Conservation (phyloP, 2,797 vertebrate genomes). For the Pseudomugil gertrudae region DNA sequence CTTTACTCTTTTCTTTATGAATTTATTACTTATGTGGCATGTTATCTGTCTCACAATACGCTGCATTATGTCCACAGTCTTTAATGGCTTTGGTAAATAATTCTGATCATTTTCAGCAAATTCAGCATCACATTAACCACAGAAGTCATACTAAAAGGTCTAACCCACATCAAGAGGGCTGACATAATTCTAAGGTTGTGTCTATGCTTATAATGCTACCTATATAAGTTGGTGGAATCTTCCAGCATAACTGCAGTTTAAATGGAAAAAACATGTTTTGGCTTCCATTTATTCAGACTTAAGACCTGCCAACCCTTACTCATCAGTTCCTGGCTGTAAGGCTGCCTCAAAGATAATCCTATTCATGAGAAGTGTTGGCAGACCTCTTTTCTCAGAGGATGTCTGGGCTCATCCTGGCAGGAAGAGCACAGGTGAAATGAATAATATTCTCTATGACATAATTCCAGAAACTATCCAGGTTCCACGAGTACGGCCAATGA, state of each 20-base stretch:
- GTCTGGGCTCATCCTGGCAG: neutral
- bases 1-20: neutral
- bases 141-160: neutral
- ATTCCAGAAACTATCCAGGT: neutral
- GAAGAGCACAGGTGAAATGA: neutral
- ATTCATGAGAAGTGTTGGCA: neutral
- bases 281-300: slow-evolving; percentile 17
- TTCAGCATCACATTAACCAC: no score
- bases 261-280: slow-evolving; percentile 58
- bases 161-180: neutral
- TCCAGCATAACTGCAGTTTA: slow-evolving; percentile 39
- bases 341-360: slow-evolving; percentile 21
- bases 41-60: no score
- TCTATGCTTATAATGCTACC: slow-evolving; percentile 25
- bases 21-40: no score
- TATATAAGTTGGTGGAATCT: slow-evolving; percentile 16
- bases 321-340: slow-evolving; percentile 57
- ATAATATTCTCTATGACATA: neutral
- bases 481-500: no score
- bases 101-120: no score
- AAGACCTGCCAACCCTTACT: slow-evolving; percentile 4
- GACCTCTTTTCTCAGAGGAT: neutral
- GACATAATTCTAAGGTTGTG: slow-evolving; percentile 30
- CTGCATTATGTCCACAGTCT: no score
- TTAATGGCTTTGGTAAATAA: no score